phyloP scores from a whole-genome alignment of 2,888 invertebrate genomes.

The Eueremaeus valkanovi region DNA sequence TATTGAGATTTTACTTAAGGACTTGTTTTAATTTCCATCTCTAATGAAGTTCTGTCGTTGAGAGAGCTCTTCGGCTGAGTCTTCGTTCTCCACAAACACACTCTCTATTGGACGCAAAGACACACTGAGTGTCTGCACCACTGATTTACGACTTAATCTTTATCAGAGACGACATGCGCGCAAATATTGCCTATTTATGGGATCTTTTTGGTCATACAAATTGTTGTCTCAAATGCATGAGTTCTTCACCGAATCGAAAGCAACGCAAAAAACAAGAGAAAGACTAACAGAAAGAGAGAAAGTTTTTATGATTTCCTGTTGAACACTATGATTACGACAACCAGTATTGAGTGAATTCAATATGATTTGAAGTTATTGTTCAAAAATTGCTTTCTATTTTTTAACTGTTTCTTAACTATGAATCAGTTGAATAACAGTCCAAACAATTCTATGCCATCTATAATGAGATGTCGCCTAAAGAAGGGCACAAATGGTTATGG shows the following conservation, averaged over 20 bases:
- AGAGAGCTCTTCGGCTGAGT: neutral
- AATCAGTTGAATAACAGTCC: neutral
- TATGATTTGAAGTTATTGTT: too few species aligned
- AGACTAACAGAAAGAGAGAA: neutral
- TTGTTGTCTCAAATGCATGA: slow-evolving; percentile 1
- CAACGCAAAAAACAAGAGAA: too few species aligned
- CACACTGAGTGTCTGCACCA: neutral
- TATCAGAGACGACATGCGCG: neutral
- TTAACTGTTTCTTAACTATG: too few species aligned
- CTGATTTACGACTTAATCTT: neutral
- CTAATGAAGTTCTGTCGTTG: slow-evolving; percentile 5
- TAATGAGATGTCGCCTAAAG: slow-evolving; percentile 35
- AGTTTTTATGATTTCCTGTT: neutral
- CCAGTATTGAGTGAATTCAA: too few species aligned
- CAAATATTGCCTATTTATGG: neutral
- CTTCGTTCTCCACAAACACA: neutral
- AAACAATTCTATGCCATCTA: slow-evolving; percentile 8
- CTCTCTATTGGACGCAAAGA: neutral
- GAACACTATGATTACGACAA: neutral
- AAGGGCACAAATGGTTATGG: slow-evolving; percentile 19
- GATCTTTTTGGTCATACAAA: neutral
- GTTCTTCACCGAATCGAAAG: neutral
- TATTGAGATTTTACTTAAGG: too few species aligned
- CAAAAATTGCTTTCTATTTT: too few species aligned
- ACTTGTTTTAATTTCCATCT: neutral